A percentile compares a stretch with the other conserved stretches of the same genome.
Conservation (phyloP, 2,888 invertebrate genomes). For the Ectemnius lituratus region DNA sequence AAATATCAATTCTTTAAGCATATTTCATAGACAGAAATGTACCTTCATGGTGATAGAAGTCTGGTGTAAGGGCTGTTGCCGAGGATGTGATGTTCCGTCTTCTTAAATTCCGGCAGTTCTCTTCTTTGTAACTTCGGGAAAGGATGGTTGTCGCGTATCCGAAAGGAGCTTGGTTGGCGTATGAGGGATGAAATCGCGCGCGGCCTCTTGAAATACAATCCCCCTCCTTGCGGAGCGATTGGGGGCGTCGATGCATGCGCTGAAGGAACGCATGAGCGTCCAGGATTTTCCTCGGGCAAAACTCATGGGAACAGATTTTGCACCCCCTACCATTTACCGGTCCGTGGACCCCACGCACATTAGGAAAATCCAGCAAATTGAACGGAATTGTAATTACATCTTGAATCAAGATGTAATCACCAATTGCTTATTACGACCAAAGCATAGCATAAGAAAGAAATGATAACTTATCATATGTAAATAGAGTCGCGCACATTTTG, state of each 20-base stretch:
- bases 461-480: too few relatives aligned
- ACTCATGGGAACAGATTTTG: too few relatives aligned
- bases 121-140: background rate
- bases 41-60: background rate
- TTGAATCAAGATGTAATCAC: too few relatives aligned
- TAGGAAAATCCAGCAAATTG: too few relatives aligned
- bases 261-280: slow-evolving; percentile 57
- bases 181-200: slow-evolving; percentile 65
- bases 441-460: too few relatives aligned
- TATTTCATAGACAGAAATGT: background rate
- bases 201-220: slow-evolving; percentile 68
- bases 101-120: background rate
- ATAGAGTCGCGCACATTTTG: too few relatives aligned
- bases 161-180: slow-evolving; percentile 55
- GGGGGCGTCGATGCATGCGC: slow-evolving; percentile 63
- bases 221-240: slow-evolving; percentile 50
- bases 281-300: background rate
- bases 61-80: background rate
- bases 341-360: too few relatives aligned
- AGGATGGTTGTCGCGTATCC: slow-evolving; percentile 27
- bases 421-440: too few relatives aligned
- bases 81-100: background rate
- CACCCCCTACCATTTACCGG: too few relatives aligned
- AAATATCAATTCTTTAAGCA: too few relatives aligned
- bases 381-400: too few relatives aligned